Percentiles rank a stretch among this genome's conserved stretches.
Evolutionary conservation across 1,140 invertebrate species (phyloP).

Genomic region (Pemphigus obesinymphae): DNA sequence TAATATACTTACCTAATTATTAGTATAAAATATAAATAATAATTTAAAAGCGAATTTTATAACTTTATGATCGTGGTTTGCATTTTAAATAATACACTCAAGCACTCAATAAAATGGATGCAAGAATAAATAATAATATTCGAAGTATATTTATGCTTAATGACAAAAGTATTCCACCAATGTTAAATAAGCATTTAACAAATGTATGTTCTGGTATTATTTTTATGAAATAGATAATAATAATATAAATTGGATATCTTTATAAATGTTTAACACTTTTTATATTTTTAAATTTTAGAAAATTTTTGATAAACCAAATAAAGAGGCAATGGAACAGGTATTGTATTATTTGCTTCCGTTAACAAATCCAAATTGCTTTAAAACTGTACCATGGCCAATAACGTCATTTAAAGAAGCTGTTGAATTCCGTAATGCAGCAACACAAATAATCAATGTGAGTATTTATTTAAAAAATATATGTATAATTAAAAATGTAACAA

Average conservation of each 20-base stretch:
- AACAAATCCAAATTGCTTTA: constrained; percentile 4
- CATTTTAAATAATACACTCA: no score
- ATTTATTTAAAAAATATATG: neutral
- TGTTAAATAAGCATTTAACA: constrained; percentile 19
- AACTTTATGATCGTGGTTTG: no score
- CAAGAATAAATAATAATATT: neutral
- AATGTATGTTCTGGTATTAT: neutral
- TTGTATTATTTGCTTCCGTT: neutral
- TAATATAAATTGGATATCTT: neutral
- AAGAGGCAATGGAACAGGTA: constrained; percentile 30
- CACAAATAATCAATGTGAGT: neutral
- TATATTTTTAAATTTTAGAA: constrained; percentile 3
- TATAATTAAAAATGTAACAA: neutral
- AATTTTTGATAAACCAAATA: constrained; percentile 29
- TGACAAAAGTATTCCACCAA: neutral
- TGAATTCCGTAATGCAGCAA: constrained; percentile 20
- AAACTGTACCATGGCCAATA: constrained; percentile 24
- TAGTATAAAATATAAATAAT: no score
- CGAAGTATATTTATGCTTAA: constrained; percentile 2
- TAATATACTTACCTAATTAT: no score
- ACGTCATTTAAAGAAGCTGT: constrained; percentile 6
- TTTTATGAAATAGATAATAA: neutral
- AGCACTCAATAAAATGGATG: constrained; percentile 22
- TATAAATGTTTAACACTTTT: neutral
- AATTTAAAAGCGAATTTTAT: no score